Conservation (phyloP, 35 echinoderm and acorn worm genomes). For the Amphiura filiformis region DNA sequence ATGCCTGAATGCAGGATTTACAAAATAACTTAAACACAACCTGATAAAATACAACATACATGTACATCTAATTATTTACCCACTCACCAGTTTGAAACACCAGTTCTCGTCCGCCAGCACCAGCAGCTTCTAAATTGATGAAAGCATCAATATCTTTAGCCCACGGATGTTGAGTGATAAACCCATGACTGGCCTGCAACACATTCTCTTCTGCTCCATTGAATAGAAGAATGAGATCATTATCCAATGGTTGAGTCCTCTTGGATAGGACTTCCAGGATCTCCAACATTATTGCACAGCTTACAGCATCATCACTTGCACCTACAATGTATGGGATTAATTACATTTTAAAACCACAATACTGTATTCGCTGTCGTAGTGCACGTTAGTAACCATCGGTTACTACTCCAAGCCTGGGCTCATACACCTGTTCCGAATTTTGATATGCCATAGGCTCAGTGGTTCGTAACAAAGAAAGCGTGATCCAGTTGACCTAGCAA, state of each 20-base stretch:
- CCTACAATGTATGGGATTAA: conserved; percentile 19
- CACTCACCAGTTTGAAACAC: conserved; percentile 54
- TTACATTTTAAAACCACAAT: background rate
- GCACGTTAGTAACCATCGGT: too few species aligned
- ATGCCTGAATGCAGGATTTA: too few species aligned
- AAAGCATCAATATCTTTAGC: conserved; percentile 41
- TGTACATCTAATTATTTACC: too few species aligned
- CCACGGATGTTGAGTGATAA: conserved; percentile 53
- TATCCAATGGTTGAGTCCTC: background rate
- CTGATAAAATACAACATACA: too few species aligned
- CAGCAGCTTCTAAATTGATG: conserved; percentile 44
- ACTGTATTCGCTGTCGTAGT: background rate
- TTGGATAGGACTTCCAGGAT: conserved; percentile 28
- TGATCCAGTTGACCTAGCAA: too few species aligned
- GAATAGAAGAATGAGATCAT: conserved; percentile 50
- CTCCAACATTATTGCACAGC: conserved; percentile 44
- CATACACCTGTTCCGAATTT: too few species aligned
- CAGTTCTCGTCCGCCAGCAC: conserved; percentile 40
- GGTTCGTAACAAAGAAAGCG: too few species aligned
- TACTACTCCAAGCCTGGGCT: too few species aligned
- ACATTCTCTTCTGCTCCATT: conserved; percentile 62
- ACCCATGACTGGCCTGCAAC: conserved; percentile 46
- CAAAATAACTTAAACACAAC: too few species aligned
- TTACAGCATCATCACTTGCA: conserved; percentile 55
- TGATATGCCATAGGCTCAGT: too few species aligned